Evolutionary conservation across 2,113 vertebrate genomes (phyloP), one percentile per base, ranked within the genome.

Genomic region (Saccopteryx leptura): DNA sequence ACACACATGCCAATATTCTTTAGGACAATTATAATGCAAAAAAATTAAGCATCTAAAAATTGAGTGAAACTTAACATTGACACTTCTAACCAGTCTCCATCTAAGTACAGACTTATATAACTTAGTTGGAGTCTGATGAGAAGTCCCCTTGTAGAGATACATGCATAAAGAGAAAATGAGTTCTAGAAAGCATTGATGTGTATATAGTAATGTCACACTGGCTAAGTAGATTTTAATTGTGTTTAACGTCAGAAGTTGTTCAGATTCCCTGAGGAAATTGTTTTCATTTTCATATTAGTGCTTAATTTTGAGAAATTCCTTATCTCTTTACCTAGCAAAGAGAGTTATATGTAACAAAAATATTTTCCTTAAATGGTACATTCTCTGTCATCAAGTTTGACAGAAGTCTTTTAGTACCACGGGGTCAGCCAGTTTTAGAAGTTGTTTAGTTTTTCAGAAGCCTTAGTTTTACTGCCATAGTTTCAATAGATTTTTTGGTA

Each of bases 361-460:
- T 52, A 86, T 83, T 92, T 94, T 86, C 78, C 89, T 89, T 94
- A 61, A 93, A 48, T 94, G 75, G 50, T 84, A 56, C 18, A 83
- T 79, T 33, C 0, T 72, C 50, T 69, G 8, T 88, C 79, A 88
- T 56, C 54, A 39, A 74, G 12, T 96, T 88, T 91, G 60, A 17
- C 19, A 82, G 23, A 18, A 72, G 78, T 72, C 39, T 68, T 74
- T 88, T 83, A 85, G 28, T 96, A 75, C 66, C 39, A 92, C 10
- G 24, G 24, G 12, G 23, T 48, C 63, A 93, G 11, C 33, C 63
- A 83, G 11, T 79, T 93, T 88, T 88, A 78, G 61, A 87, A 83
- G 10, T 72, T 91, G 72, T 83, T 94, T 93, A 39, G 8, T 79
- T 90, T 97, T 97, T 93, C 75, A 48, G 39, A 92, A 92, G 39